phyloP scores from a whole-genome alignment of 2,113 vertebrate genomes.

The Callopanchax toddi region DNA sequence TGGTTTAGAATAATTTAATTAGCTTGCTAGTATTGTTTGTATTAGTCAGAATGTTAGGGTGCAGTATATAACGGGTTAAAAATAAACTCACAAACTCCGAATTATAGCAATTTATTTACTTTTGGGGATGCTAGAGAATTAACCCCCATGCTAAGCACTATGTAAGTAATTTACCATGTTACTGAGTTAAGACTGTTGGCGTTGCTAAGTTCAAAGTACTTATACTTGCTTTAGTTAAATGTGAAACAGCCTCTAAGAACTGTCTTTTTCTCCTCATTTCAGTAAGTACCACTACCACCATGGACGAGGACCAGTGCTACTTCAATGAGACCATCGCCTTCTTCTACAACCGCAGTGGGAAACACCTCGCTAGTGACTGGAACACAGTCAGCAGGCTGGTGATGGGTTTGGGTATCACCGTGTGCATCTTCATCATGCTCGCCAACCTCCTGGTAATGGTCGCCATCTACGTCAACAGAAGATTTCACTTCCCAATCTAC shows the following conservation, averaged over 20 bases:
- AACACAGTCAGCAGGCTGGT: constrained; percentile 95
- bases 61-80: too few species aligned
- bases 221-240: too few species aligned
- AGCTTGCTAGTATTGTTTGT: too few species aligned
- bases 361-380: constrained; percentile 93
- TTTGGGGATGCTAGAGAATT: too few species aligned
- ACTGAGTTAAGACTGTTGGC: too few species aligned
- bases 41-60: too few species aligned
- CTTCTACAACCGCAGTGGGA: constrained; percentile 97
- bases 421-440: constrained; percentile 99
- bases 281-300: constrained; percentile 49
- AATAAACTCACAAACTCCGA: too few species aligned
- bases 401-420: constrained; percentile 98
- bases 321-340: constrained; percentile 99
- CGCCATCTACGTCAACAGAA: constrained; percentile 96
- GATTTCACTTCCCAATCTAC: constrained; percentile 99
- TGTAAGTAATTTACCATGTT: too few species aligned
- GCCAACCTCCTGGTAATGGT: constrained; percentile 99
- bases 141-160: too few species aligned
- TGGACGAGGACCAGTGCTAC: constrained; percentile 92
- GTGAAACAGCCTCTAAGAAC: not conserved
- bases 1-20: too few species aligned
- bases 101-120: too few species aligned
- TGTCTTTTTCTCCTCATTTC: constrained; percentile 31
- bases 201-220: too few species aligned